Percentiles rank a stretch among this genome's conserved stretches.
Conservation (phyloP, 2,113 vertebrate species). For the Puma concolor region DNA sequence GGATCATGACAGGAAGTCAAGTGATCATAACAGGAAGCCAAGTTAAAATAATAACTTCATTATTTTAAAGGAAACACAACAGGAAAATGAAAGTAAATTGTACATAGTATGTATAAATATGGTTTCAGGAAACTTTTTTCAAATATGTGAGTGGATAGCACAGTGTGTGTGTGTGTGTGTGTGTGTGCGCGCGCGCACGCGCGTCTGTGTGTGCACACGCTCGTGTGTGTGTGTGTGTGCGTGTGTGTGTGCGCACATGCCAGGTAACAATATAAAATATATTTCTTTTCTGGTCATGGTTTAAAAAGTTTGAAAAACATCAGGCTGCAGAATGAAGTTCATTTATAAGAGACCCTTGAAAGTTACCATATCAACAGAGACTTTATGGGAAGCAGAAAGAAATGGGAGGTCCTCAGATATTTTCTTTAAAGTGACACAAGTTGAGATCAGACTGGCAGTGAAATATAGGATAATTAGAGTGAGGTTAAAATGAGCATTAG, state of each 20-base stretch:
- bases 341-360: neutral
- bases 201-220: rapidly evolving
- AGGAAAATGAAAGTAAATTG: neutral
- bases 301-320: neutral
- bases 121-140: neutral
- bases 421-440: neutral
- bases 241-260: rapidly evolving
- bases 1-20: neutral
- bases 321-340: neutral
- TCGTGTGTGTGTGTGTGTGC: rapidly evolving
- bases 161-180: neutral
- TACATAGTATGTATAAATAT: neutral
- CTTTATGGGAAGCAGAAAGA: neutral
- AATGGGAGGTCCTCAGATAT: neutral
- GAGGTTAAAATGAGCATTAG: neutral
- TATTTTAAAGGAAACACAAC: neutral
- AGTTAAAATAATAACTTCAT: neutral
- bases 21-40: neutral
- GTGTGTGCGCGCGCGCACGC: rapidly evolving
- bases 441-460: neutral
- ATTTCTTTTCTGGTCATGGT: neutral
- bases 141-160: neutral
- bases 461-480: neutral
- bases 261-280: neutral
- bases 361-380: neutral